Evolutionary conservation across 2,113 vertebrate species (phyloP).

Genomic region (Leucopsar rothschildi): DNA sequence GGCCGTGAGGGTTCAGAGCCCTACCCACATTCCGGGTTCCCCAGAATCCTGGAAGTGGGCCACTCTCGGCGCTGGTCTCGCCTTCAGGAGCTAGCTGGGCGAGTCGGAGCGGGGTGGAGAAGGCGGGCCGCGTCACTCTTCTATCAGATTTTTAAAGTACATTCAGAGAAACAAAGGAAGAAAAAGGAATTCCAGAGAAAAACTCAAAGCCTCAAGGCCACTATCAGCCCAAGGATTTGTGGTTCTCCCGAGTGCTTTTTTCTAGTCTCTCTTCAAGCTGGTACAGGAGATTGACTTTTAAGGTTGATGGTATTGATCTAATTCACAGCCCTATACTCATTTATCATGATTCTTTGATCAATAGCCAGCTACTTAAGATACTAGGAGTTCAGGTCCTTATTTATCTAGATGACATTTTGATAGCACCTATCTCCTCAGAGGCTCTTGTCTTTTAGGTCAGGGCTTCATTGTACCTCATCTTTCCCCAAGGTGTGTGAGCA

Average conservation of each 20-base stretch:
- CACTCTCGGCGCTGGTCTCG: no score
- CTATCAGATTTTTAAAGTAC: background rate
- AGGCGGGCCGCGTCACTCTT: no score
- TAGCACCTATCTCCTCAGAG: conserved; percentile 20
- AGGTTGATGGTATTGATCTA: conserved; percentile 58
- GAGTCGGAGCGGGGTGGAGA: no score
- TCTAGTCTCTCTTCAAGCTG: conserved; percentile 52
- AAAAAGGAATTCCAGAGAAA: background rate
- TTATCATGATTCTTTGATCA: conserved; percentile 68
- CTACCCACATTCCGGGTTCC: no score
- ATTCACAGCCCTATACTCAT: conserved; percentile 49
- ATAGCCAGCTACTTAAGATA: conserved; percentile 56
- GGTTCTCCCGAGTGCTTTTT: conserved; percentile 35
- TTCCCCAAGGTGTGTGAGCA: conserved; percentile 1
- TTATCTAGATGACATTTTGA: conserved; percentile 57
- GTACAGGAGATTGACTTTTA: conserved; percentile 61
- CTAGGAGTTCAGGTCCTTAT: conserved; percentile 24
- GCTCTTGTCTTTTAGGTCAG: conserved; percentile 40
- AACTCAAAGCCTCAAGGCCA: conserved; percentile 22
- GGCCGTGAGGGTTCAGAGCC: no score
- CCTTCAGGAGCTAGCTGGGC: no score
- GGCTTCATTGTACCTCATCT: background rate
- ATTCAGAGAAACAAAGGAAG: background rate
- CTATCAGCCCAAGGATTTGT: conserved; percentile 44
- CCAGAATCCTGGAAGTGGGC: no score